Percentiles rank a stretch among this genome's conserved stretches.
Conservation (phyloP, 2,113 vertebrate species). For the Synodontis membranacea region DNA sequence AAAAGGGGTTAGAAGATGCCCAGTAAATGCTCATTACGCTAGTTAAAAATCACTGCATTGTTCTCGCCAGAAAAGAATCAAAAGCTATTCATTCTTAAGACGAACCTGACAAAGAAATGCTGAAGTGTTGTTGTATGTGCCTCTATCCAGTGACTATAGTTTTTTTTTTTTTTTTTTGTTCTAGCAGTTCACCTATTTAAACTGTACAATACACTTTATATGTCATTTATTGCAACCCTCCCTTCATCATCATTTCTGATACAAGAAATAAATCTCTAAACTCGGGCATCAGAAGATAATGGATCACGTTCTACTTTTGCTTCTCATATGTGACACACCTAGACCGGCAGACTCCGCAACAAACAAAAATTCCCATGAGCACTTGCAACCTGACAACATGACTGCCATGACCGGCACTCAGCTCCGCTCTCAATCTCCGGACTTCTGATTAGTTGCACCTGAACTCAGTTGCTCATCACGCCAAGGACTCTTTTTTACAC, state of each 20-base stretch:
- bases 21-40: not conserved
- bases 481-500: too few relatives aligned
- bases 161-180: too few relatives aligned
- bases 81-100: not conserved
- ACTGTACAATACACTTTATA: not conserved
- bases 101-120: not conserved
- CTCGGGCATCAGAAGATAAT: not conserved
- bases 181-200: not conserved
- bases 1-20: not conserved
- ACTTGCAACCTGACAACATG: too few relatives aligned
- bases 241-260: not conserved
- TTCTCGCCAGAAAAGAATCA: not conserved
- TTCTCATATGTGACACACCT: constrained; percentile 12
- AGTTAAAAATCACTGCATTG: not conserved
- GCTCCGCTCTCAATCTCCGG: too few relatives aligned
- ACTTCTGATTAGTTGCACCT: too few relatives aligned
- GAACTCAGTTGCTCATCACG: too few relatives aligned
- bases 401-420: too few relatives aligned
- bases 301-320: not conserved
- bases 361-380: too few relatives aligned
- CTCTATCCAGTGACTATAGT: not conserved
- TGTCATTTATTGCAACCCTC: not conserved
- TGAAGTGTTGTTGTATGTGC: not conserved
- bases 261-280: not conserved
- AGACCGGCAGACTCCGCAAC: too few relatives aligned